Evolutionary conservation across 2,888 invertebrate genomes (phyloP).

Genomic region (Brenthis hecate): DNA sequence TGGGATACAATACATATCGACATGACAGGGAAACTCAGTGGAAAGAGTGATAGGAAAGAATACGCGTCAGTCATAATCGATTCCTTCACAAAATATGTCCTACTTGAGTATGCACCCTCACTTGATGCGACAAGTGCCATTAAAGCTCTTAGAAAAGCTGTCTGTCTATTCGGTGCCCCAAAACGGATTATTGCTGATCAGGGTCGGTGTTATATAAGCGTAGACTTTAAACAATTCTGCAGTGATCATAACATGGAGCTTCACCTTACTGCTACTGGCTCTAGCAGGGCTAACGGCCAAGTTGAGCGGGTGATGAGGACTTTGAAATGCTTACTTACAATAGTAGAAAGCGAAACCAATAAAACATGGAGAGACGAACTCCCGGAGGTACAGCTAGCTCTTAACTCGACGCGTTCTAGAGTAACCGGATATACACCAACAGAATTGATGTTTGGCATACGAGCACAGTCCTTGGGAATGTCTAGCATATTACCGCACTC

Average conservation of each 20-base stretch:
- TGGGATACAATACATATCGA: slow-evolving; percentile 49
- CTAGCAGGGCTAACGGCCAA: slow-evolving; percentile 40
- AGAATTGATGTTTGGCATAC: slow-evolving; percentile 42
- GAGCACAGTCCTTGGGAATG: slow-evolving; percentile 33
- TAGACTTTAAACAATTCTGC: slow-evolving; percentile 32
- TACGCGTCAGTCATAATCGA: slow-evolving; percentile 35
- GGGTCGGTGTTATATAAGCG: slow-evolving; percentile 36
- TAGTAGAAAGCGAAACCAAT: too few species aligned
- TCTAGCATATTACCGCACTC: too few species aligned
- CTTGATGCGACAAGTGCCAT: slow-evolving; percentile 7
- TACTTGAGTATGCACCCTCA: not conserved
- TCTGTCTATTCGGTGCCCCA: slow-evolving; percentile 24
- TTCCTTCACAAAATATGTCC: slow-evolving; percentile 21
- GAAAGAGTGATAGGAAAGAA: slow-evolving; percentile 36
- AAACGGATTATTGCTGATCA: slow-evolving; percentile 35
- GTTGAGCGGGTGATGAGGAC: slow-evolving; percentile 41
- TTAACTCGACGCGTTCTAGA: slow-evolving; percentile 38
- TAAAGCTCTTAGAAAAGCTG: slow-evolving; percentile 11
- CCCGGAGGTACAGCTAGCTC: slow-evolving; percentile 39
- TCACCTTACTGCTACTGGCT: slow-evolving; percentile 41
- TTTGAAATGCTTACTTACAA: slow-evolving; percentile 39
- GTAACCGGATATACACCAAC: slow-evolving; percentile 39
- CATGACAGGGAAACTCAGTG: slow-evolving; percentile 38
- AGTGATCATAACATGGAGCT: slow-evolving; percentile 37
- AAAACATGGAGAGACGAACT: slow-evolving; percentile 42